A percentile compares a stretch with the other conserved stretches of the same genome.
Conservation (phyloP, 2,888 invertebrate genomes). For the Pollenia amentaria region DNA sequence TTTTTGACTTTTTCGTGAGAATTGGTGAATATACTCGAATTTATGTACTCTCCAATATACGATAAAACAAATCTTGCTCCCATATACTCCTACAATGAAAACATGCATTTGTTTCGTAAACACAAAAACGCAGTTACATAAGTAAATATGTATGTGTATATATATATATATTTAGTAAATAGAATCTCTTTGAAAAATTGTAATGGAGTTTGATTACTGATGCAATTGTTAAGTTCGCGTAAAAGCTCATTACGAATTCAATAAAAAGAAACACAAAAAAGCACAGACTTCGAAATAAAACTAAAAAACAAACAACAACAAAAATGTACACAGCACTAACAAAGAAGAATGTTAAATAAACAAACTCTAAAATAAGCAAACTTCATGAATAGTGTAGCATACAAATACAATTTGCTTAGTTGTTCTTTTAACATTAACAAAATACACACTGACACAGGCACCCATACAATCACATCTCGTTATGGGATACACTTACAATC, state of each 20-base stretch:
- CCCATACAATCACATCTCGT: neutral
- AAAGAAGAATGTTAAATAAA: conserved; percentile 60
- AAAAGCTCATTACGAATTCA: conserved; percentile 70
- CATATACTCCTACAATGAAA: neutral
- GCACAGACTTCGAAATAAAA: conserved; percentile 6
- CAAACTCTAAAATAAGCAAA: conserved; percentile 59
- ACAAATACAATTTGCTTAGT: conserved; percentile 65
- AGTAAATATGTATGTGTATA: neutral
- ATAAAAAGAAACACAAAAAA: conserved; percentile 18
- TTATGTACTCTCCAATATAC: neutral
- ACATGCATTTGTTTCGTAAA: conserved; percentile 5
- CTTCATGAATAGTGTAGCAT: conserved; percentile 49
- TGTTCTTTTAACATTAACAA: conserved; percentile 44
- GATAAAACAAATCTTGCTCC: neutral
- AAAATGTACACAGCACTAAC: conserved; percentile 20
- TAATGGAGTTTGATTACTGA: conserved; percentile 61
- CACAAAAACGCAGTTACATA: neutral
- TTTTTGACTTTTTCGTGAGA: too few relatives aligned
- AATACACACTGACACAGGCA: conserved; percentile 18
- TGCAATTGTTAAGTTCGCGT: conserved; percentile 68
- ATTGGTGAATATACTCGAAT: neutral
- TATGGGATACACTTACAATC: neutral
- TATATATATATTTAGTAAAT: conserved; percentile 2
- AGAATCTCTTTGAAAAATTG: conserved; percentile 33
- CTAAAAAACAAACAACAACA: neutral